Evolutionary conservation across 1,140 invertebrate species (phyloP), one percentile per base, ranked within the genome.

Genomic region (Leptopilina clavipes): DNA sequence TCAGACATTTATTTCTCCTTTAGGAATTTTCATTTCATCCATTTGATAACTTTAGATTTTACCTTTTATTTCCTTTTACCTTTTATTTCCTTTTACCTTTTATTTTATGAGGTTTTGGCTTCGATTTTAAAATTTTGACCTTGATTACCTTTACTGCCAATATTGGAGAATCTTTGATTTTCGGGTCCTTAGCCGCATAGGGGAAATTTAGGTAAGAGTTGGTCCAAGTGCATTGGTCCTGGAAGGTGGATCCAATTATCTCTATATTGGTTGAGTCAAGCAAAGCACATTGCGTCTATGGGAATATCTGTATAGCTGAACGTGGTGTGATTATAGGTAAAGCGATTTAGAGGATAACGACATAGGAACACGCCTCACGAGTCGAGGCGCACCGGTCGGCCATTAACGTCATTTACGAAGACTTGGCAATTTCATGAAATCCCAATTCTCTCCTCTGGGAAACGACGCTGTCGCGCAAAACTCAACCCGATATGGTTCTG

Each of bases 291-390:
- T 65, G 59, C 59, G 59, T 65, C 59, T 37, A 22, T 14, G 59
- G 59, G 59, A 65, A 65, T 65, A 65, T 65, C 59, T 65, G 59
- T 65, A n/a, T n/a, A 65, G 59, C 59, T 65, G 59, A 65, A 65
- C 59, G 59, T 65, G 59, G 59, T 65, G 59, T 31, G 59, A 65
- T 65, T 65, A 65, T 65, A 31, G 59, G 59, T 65, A n/a, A 65
- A 65, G 59, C 59, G 59, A 65, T 65, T 65, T 65, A 65, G 59
- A 65, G 59, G 59, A 65, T 65, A 65, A 65, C 59, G 59, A 65
- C 59, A 14, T 65, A 65, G 59, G 59, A 31, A 65, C 59, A 65
- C 59, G 59, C 59, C 59, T 65, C 59, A 65, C 59, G 59, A 65
- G 22, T 65, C 59, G 59, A 31, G 59, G 59, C 25, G 59, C 59